These are phyloP conservation scores for Orthonychiurus folsomi DNA, from an alignment of 2,888 invertebrate species.

Conservation along the genomic window DNA sequence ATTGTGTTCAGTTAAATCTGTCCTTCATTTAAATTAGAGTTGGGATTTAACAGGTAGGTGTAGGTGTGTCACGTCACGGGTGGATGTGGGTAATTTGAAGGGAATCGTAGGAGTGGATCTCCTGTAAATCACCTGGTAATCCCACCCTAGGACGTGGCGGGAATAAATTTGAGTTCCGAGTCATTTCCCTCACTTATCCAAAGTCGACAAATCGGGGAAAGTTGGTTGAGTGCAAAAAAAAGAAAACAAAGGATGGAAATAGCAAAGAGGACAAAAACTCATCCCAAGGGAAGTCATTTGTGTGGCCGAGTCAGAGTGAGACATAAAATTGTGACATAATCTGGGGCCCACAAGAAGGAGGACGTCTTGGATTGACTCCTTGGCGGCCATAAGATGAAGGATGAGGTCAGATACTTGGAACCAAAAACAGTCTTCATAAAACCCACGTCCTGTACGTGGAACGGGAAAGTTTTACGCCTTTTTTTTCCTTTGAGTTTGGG, in stretches of 20 bases:
- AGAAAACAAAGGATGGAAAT: background rate
- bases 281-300: background rate
- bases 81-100: background rate
- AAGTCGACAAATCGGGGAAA: too few relatives aligned
- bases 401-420: background rate
- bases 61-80: background rate
- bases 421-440: constrained; percentile 1
- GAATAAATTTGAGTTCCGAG: too few relatives aligned
- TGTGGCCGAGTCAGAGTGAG: background rate
- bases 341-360: background rate
- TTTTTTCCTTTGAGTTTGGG: too few relatives aligned
- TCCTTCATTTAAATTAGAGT: background rate
- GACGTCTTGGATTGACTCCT: background rate
- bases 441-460: too few relatives aligned
- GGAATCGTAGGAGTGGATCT: too few relatives aligned
- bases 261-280: background rate
- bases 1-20: background rate
- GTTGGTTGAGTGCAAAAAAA: background rate
- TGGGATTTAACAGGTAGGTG: background rate
- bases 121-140: background rate
- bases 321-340: constrained; percentile 1
- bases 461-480: too few relatives aligned
- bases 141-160: too few relatives aligned
- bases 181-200: too few relatives aligned
- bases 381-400: background rate